Conservation (phyloP, 2,797 vertebrate species). For the Gymnoscopelus microlampas region DNA sequence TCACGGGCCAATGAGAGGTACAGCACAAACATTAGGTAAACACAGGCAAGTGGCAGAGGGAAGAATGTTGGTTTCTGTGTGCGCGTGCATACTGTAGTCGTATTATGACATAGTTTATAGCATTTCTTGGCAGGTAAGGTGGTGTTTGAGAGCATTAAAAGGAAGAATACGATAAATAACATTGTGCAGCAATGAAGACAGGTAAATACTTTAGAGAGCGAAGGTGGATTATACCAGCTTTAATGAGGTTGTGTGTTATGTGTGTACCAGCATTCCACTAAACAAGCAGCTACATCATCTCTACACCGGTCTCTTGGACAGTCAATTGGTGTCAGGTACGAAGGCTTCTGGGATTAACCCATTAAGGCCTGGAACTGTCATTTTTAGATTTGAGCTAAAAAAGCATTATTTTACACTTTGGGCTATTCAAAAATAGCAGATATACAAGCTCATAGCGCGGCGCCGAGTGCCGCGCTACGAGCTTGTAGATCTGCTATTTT, state of each 20-base stretch:
- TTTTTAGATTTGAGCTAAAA: too few relatives aligned
- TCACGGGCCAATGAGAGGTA: conserved; percentile 62
- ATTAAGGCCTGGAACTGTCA: too few relatives aligned
- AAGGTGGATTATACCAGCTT: conserved; percentile 30
- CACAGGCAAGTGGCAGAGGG: conserved; percentile 44
- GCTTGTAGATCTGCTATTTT: too few relatives aligned
- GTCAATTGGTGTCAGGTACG: conserved; percentile 55
- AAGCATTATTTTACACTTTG: too few relatives aligned
- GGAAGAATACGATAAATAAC: conserved; percentile 37
- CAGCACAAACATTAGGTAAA: conserved; percentile 52
- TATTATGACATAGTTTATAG: conserved; percentile 45
- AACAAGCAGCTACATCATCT: conserved; percentile 55
- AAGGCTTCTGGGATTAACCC: conserved; percentile 58
- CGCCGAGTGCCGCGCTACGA: too few relatives aligned
- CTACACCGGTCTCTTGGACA: conserved; percentile 9
- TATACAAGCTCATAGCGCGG: too few relatives aligned
- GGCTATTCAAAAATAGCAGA: too few relatives aligned
- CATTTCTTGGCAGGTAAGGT: conserved; percentile 28
- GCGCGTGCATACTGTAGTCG: conserved; percentile 28
- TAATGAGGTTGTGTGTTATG: conserved; percentile 1
- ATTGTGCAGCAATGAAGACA: conserved; percentile 23
- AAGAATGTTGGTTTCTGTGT: conserved; percentile 43
- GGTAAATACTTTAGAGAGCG: conserved; percentile 40
- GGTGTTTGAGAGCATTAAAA: background rate
- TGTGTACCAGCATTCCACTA: conserved; percentile 7